These are phyloP conservation scores for Antheraea mylitta DNA, from an alignment of 1,140 invertebrate species.

Conservation along the genomic window DNA sequence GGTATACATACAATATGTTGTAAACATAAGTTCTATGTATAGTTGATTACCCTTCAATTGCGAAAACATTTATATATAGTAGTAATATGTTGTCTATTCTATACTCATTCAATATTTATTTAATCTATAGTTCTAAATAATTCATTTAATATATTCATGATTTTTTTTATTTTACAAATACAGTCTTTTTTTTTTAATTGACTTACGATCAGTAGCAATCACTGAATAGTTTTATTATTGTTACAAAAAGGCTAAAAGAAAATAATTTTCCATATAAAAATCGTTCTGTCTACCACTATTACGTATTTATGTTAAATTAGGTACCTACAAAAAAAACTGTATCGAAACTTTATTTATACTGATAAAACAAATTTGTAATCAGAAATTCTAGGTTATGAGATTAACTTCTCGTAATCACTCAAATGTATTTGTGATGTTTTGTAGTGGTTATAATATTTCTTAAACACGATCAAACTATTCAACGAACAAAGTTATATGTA, in stretches of 20 bases:
- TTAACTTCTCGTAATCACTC: too few relatives aligned
- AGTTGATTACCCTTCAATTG: not conserved
- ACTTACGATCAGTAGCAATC: not conserved
- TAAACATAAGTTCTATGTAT: not conserved
- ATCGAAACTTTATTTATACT: not conserved
- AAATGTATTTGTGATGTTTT: too few relatives aligned
- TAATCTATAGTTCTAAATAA: not conserved
- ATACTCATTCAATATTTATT: not conserved
- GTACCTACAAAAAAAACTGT: not conserved
- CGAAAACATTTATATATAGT: slow-evolving; percentile 28
- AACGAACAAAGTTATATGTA: slow-evolving; percentile 58
- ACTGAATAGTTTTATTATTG: too few relatives aligned
- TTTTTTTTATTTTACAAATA: not conserved
- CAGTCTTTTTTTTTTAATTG: not conserved
- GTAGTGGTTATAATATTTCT: not conserved
- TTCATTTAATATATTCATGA: too few relatives aligned
- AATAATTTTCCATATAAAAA: too few relatives aligned
- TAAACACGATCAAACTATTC: slow-evolving; percentile 31
- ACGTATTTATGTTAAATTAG: not conserved
- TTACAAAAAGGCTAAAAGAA: too few relatives aligned
- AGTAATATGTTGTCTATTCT: not conserved
- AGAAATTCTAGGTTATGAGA: too few relatives aligned
- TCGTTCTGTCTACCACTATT: not conserved
- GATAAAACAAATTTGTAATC: not conserved
- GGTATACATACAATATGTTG: slow-evolving; percentile 14